phyloP scores from a whole-genome alignment of 1,140 invertebrate genomes.

The Heterodera schachtii region DNA sequence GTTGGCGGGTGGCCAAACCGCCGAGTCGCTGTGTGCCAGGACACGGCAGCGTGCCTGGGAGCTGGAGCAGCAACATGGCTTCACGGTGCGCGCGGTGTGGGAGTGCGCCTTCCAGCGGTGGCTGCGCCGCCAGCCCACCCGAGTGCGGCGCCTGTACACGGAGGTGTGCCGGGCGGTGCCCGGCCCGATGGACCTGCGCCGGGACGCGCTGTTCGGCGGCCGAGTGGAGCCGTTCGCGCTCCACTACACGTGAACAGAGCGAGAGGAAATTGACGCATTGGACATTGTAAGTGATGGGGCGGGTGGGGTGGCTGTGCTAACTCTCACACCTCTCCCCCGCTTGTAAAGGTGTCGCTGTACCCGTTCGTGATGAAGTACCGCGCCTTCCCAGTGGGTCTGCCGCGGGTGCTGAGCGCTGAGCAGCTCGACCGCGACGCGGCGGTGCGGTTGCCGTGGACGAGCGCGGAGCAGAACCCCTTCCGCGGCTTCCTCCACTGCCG shows the following conservation, averaged over 20 bases:
- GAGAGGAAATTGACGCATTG: background rate
- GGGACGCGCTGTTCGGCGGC: background rate
- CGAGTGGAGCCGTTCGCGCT: background rate
- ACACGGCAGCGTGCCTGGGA: background rate
- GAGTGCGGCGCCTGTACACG: slow-evolving; percentile 76
- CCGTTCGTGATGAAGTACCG: slow-evolving; percentile 24
- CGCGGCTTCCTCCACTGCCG: slow-evolving; percentile 1
- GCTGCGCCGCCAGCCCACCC: slow-evolving; percentile 76
- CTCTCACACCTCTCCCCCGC: too few relatives aligned
- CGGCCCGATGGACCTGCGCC: background rate
- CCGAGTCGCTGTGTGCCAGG: too few relatives aligned
- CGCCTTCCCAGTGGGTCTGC: slow-evolving; percentile 2
- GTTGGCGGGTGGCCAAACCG: too few relatives aligned
- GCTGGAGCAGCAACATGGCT: slow-evolving; percentile 1
- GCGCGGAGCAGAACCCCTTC: background rate
- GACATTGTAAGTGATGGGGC: background rate
- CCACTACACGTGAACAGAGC: background rate
- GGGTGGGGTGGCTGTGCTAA: too few relatives aligned
- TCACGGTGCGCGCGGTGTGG: background rate
- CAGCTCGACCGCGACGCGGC: background rate
- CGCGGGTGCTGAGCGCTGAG: background rate
- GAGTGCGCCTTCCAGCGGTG: too few relatives aligned
- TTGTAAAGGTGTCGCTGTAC: slow-evolving; percentile 4
- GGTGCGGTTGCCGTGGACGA: too few relatives aligned
- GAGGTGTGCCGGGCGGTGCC: slow-evolving; percentile 33